phyloP scores from a whole-genome alignment of 2,888 invertebrate species.

The Ochropacha duplaris region DNA sequence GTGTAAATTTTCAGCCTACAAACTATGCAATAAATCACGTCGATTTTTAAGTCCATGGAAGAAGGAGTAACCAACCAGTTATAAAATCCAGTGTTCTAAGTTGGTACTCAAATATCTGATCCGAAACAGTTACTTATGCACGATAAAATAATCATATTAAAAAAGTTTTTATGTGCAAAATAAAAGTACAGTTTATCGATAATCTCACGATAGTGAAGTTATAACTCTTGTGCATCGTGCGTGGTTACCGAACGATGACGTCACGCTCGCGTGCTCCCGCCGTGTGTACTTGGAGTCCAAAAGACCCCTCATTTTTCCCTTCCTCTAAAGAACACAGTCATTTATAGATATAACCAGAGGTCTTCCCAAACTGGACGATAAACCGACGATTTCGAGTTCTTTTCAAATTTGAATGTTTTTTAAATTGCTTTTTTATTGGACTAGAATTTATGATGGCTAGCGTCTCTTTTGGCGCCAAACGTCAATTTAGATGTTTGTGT shows the following conservation, averaged over 20 bases:
- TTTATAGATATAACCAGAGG: slow-evolving; percentile 25
- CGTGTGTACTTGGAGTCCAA: slow-evolving; percentile 33
- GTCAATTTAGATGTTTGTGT: slow-evolving; percentile 51
- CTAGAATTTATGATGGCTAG: slow-evolving; percentile 70
- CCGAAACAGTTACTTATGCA: background rate
- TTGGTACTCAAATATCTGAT: background rate
- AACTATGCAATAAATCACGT: too few relatives aligned
- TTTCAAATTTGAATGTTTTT: slow-evolving; percentile 72
- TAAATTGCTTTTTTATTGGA: slow-evolving; percentile 80
- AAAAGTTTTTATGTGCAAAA: slow-evolving; percentile 34
- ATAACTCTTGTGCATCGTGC: slow-evolving; percentile 61
- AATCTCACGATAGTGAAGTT: slow-evolving; percentile 55
- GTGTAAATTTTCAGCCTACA: too few relatives aligned
- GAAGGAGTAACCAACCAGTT: too few relatives aligned
- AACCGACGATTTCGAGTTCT: slow-evolving; percentile 45
- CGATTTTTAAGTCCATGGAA: too few relatives aligned
- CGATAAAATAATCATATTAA: slow-evolving; percentile 19
- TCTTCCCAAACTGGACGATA: slow-evolving; percentile 38
- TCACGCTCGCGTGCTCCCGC: slow-evolving; percentile 65
- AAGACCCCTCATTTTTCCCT: slow-evolving; percentile 38
- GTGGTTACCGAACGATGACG: slow-evolving; percentile 78
- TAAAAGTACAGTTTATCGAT: slow-evolving; percentile 48
- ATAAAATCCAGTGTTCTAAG: too few relatives aligned
- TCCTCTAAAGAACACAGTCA: slow-evolving; percentile 24
- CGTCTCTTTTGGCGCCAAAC: slow-evolving; percentile 70